Evolutionary conservation across 2,797 vertebrate species (phyloP).

Genomic region (Xenops minutus): DNA sequence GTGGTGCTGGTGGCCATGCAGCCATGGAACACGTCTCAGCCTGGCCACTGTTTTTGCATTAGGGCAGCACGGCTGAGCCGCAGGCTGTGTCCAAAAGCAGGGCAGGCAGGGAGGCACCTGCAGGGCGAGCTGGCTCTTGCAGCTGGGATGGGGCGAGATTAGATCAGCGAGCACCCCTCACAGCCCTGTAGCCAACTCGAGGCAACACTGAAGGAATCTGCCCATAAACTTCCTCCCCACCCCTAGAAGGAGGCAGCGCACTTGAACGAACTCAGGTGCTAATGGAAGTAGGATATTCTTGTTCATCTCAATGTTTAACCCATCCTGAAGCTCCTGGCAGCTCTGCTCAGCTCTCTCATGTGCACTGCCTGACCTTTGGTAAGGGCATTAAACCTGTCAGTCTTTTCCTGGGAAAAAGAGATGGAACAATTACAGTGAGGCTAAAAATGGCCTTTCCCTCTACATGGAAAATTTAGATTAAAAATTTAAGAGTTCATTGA

Average conservation of each 20-base stretch:
- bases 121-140: not conserved
- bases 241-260: not conserved
- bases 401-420: not conserved
- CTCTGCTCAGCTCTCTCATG: not conserved
- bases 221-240: not conserved
- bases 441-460: constrained; percentile 14
- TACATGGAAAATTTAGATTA: not conserved
- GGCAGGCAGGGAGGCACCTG: not conserved
- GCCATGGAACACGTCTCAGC: not conserved
- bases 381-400: constrained; percentile 25
- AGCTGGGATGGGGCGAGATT: not conserved
- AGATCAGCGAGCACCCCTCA: not conserved
- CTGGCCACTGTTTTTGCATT: fast-evolving
- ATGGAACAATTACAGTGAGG: not conserved
- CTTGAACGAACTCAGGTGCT: not conserved
- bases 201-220: not conserved
- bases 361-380: not conserved
- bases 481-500: constrained; percentile 24
- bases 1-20: fast-evolving
- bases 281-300: not conserved
- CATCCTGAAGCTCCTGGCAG: not conserved
- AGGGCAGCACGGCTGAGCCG: not conserved
- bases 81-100: not conserved
- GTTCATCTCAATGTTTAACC: not conserved
- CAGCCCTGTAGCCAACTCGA: not conserved